These are phyloP conservation scores for Neosilurus mollespiculum DNA, from an alignment of 2,797 vertebrate genomes.

Conservation along the genomic window DNA sequence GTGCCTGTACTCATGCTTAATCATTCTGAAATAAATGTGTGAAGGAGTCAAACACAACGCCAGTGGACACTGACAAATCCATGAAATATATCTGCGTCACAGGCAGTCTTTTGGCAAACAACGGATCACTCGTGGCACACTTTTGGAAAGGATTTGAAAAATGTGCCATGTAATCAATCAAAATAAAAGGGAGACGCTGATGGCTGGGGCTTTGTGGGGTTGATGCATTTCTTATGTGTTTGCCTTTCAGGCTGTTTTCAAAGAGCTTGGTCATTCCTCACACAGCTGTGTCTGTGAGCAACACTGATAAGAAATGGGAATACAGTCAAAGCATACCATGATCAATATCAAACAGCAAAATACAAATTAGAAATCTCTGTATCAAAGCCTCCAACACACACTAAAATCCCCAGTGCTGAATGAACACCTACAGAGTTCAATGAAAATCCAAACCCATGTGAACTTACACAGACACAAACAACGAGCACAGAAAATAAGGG, in stretches of 20 bases:
- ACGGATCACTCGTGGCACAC: background rate
- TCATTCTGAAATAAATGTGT: constrained; percentile 1
- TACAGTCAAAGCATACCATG: constrained; percentile 11
- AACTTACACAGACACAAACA: background rate
- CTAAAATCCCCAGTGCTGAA: background rate
- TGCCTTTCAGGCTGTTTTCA: constrained; percentile 72
- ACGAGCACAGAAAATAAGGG: background rate
- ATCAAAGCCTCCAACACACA: background rate
- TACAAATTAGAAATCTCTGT: constrained; percentile 34
- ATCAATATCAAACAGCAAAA: constrained; percentile 33
- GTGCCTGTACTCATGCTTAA: background rate
- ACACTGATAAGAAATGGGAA: constrained; percentile 35
- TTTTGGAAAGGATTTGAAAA: constrained; percentile 28
- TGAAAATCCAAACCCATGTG: background rate
- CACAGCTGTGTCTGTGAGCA: constrained; percentile 39
- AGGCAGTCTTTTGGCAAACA: constrained; percentile 9
- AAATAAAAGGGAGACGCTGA: constrained; percentile 69
- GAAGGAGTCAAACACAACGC: background rate
- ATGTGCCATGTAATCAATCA: constrained; percentile 60
- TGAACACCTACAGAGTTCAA: constrained; percentile 7
- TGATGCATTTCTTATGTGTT: constrained; percentile 71
- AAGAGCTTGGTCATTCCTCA: constrained; percentile 66
- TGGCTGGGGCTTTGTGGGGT: constrained; percentile 64
- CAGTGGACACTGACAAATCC: constrained; percentile 45
- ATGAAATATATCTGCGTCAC: constrained; percentile 65